Percentiles rank a stretch among this genome's conserved stretches.
phyloP scores from a whole-genome alignment of 2,888 invertebrate species.

The Petrolisthes cinctipes region DNA sequence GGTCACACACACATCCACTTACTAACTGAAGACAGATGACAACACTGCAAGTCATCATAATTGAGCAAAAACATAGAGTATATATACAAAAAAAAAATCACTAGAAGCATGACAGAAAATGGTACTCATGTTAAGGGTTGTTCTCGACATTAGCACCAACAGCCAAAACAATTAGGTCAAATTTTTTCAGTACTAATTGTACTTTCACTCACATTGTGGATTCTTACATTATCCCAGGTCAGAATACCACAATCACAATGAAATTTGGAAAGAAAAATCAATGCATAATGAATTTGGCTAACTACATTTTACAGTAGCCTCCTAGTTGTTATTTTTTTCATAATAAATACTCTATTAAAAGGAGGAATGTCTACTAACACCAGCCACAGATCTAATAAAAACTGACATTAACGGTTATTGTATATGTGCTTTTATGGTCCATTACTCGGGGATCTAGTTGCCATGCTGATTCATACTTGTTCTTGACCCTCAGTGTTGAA shows the following conservation, averaged over 20 bases:
- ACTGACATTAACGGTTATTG: constrained; percentile 20
- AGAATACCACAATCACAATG: too few species aligned
- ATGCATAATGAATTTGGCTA: too few species aligned
- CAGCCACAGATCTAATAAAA: constrained; percentile 43
- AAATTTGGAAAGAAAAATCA: too few species aligned
- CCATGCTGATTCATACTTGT: too few species aligned
- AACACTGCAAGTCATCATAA: constrained; percentile 50
- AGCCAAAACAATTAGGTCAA: too few species aligned
- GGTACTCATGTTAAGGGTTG: background rate
- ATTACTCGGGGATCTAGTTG: background rate
- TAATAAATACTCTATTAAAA: constrained; percentile 14
- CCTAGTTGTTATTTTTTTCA: too few species aligned
- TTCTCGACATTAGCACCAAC: too few species aligned
- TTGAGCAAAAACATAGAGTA: constrained; percentile 46
- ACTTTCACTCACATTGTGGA: too few species aligned
- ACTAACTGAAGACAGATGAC: constrained; percentile 50
- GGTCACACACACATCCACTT: constrained; percentile 38
- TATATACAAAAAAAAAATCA: background rate
- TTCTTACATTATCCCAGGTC: too few species aligned
- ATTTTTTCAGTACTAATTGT: too few species aligned
- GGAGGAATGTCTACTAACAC: constrained; percentile 59
- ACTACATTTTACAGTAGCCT: too few species aligned
- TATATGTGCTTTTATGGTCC: background rate
- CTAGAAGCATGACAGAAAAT: background rate
- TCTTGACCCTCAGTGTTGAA: too few species aligned